Percentiles rank a stretch among this genome's conserved stretches.
Evolutionary conservation across 1,140 invertebrate species (phyloP).

Genomic region (Drosophila leontia): DNA sequence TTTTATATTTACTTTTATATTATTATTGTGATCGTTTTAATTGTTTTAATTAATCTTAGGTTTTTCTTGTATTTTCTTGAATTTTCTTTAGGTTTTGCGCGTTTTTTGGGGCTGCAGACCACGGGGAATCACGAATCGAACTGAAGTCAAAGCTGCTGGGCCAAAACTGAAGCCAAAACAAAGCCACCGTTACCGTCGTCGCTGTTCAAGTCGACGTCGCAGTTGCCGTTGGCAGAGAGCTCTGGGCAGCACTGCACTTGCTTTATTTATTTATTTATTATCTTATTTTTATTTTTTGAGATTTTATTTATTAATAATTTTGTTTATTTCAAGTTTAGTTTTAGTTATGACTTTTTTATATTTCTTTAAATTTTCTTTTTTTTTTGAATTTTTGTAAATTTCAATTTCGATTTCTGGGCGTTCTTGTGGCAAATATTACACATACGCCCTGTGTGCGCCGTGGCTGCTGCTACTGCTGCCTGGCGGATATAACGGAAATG

Average conservation of each 20-base stretch:
- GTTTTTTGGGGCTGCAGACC: conserved; percentile 22
- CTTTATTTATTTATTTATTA: conserved; percentile 1
- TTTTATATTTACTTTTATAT: neutral
- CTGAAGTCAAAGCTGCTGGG: conserved; percentile 57
- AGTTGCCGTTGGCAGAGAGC: conserved; percentile 53
- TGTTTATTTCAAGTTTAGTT: conserved; percentile 17
- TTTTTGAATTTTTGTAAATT: conserved; percentile 1
- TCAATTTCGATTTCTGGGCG: conserved; percentile 7
- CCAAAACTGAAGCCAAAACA: conserved; percentile 63
- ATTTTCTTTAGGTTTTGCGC: conserved; percentile 26
- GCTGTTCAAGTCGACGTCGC: conserved; percentile 39
- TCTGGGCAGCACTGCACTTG: conserved; percentile 62
- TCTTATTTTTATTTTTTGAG: neutral
- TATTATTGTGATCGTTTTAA: neutral
- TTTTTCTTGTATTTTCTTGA: neutral
- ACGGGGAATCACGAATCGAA: conserved; percentile 46
- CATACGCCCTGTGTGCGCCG: conserved; percentile 43
- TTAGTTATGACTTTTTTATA: conserved; percentile 6
- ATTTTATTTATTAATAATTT: neutral
- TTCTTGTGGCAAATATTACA: conserved; percentile 31
- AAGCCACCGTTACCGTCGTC: conserved; percentile 9
- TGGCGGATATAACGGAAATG: conserved; percentile 81
- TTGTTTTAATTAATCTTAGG: neutral
- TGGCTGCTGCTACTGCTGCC: conserved; percentile 45
- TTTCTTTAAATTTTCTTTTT: neutral